Conservation (phyloP, 2,888 invertebrate species). For the Phragmatobia fuliginosa region DNA sequence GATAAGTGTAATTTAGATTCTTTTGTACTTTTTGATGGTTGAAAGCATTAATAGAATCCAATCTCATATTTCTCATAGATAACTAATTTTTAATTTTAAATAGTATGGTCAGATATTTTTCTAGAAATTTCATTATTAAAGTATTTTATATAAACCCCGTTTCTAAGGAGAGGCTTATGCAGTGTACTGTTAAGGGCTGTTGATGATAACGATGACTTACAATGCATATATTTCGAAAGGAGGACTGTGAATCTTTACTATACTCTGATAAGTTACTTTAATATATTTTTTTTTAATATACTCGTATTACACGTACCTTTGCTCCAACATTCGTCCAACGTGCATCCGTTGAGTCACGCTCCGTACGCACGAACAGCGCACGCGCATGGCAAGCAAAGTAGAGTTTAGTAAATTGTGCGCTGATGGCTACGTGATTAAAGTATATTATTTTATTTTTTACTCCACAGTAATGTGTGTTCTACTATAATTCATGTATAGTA, state of each 20-base stretch:
- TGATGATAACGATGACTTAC: no score
- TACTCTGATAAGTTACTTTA: not conserved
- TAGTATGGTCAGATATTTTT: not conserved
- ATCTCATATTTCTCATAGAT: no score
- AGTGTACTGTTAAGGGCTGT: no score
- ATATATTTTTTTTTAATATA: slow-evolving; percentile 1
- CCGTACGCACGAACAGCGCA: slow-evolving; percentile 72
- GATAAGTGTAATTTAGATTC: no score
- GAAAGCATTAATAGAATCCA: no score
- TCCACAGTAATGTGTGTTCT: slow-evolving; percentile 45
- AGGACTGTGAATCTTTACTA: not conserved
- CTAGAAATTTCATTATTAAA: not conserved
- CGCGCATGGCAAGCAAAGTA: slow-evolving; percentile 77
- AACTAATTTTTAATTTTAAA: not conserved
- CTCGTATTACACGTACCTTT: slow-evolving; percentile 19
- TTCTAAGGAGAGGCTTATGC: no score
- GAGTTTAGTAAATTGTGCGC: slow-evolving; percentile 68
- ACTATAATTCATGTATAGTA: no score
- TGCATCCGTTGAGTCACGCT: slow-evolving; percentile 67
- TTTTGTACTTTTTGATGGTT: no score
- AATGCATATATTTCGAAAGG: not conserved
- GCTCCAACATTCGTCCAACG: slow-evolving; percentile 36
- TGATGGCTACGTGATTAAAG: slow-evolving; percentile 67
- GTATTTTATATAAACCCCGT: no score
- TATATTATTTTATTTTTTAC: slow-evolving; percentile 50